A percentile compares a stretch with the other conserved stretches of the same genome.
phyloP scores from a whole-genome alignment of 2,888 invertebrate species.

The Ariolimax columbianus region DNA sequence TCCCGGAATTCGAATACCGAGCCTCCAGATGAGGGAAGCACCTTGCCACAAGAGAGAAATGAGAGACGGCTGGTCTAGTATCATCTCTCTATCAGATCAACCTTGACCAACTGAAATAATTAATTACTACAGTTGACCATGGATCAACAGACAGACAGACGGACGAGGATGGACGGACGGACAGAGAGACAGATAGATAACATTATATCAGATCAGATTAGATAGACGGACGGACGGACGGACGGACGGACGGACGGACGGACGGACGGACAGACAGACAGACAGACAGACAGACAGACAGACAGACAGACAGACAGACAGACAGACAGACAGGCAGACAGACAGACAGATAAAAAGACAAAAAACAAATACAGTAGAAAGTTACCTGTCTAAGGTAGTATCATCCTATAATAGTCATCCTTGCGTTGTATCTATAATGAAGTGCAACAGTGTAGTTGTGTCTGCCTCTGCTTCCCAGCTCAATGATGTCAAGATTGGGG shows the following conservation, averaged over 20 bases:
- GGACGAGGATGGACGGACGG: background rate
- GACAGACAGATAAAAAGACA: background rate
- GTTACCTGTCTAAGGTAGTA: too few species aligned
- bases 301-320: constrained; percentile 15
- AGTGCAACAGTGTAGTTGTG: background rate
- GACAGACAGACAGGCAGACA: constrained; percentile 8
- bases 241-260: background rate
- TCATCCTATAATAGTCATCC: too few species aligned
- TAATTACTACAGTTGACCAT: too few species aligned
- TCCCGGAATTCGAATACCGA: too few species aligned
- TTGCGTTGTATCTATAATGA: too few species aligned
- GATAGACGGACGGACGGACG: constrained; percentile 16
- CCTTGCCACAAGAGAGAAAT: too few species aligned
- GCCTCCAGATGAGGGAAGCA: too few species aligned
- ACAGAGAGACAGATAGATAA: background rate
- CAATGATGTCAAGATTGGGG: constrained; percentile 39
- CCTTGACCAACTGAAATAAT: too few species aligned
- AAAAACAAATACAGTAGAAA: too few species aligned
- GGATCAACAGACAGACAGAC: too few species aligned
- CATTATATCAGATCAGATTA: background rate
- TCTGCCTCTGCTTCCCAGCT: background rate
- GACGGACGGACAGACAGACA: constrained; percentile 4
- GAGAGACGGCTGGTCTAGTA: too few species aligned
- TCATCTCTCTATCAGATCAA: too few species aligned
- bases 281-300: constrained; percentile 11